Base-by-base conservation (phyloP, 2,888 invertebrate genomes). In the Molorchus minor region DNA sequence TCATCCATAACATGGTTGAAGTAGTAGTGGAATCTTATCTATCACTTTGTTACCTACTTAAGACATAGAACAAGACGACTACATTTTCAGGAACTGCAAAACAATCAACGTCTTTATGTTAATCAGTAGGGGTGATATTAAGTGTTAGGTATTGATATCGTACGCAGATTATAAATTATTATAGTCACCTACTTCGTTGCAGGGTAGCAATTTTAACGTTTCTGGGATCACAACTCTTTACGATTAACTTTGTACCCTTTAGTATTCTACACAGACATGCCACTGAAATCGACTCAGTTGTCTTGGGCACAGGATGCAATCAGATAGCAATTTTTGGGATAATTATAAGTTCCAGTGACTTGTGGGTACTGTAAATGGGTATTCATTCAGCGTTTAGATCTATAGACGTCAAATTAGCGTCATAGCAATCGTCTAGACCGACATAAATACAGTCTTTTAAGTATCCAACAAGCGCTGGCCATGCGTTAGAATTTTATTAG, bases 391-490 rank as follows among this genome's bases (percentile, higher is more conserved):
- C 45, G 29, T 52, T 52, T 52, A 40, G 52, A 29, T 29, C 46
- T 71, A 67, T 70, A 72, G 69, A 75, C 74, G 77, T 76, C 76
- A 76, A 76, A 77, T 76, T 76, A 76, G 70, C 75, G 52, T 75
- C 75, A 74, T 66, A 69, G 70, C 67, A 67, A 56, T 62, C 62
- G 72, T 75, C 73, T 74, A 74, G 73, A 74, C 73, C 61, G 56
- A 62, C 45, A 61, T 73, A 75, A 75, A 68, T 69, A 72, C 69
- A 70, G 65, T 72, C 72, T 71, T 70, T 74, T 70, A 69, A 71
- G 66, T 68, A 73, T 72, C 71, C 73, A 73, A 73, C 67, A 65
- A 65, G 67, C 70, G n/a, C n/a, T n/a, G n/a, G n/a, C n/a, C n/a
- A n/a, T 64, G 71, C 69, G 72, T 74, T 74, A 73, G 71, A 67